Evolutionary conservation across 1,140 invertebrate species (phyloP).

Genomic region (Littorina saxatilis): DNA sequence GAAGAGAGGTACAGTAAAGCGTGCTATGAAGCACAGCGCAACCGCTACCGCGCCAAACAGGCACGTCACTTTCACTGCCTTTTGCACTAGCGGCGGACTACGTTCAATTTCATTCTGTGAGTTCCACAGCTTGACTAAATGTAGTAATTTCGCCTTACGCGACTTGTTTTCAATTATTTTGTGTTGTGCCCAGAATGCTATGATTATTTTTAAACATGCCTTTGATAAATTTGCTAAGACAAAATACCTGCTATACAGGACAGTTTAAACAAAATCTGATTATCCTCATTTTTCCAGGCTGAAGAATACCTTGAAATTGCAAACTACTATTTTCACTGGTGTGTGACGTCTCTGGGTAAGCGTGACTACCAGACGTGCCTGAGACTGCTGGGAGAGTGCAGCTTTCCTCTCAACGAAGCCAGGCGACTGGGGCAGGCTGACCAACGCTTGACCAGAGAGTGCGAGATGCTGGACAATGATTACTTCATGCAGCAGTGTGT

Average conservation of each 20-base stretch:
- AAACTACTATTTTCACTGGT: background rate
- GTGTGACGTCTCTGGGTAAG: background rate
- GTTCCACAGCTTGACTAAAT: no score
- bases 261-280: no score
- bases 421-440: slow-evolving; percentile 21
- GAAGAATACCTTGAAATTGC: slow-evolving; percentile 23
- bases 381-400: slow-evolving; percentile 47
- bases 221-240: background rate
- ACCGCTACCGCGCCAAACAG: no score
- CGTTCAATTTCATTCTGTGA: no score
- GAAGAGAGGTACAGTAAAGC: no score
- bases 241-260: background rate
- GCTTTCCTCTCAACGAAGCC: slow-evolving; percentile 54
- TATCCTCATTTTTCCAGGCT: background rate
- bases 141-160: no score
- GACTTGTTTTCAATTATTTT: no score
- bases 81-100: no score
- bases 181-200: background rate
- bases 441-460: slow-evolving; percentile 31
- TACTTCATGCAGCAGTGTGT: slow-evolving; percentile 53
- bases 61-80: no score
- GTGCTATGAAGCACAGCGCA: no score
- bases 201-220: background rate
- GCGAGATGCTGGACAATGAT: slow-evolving; percentile 50
- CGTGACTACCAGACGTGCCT: slow-evolving; percentile 41